Evolutionary conservation across 2,113 vertebrate species (phyloP).

Genomic region (Ceratotherium simum): DNA sequence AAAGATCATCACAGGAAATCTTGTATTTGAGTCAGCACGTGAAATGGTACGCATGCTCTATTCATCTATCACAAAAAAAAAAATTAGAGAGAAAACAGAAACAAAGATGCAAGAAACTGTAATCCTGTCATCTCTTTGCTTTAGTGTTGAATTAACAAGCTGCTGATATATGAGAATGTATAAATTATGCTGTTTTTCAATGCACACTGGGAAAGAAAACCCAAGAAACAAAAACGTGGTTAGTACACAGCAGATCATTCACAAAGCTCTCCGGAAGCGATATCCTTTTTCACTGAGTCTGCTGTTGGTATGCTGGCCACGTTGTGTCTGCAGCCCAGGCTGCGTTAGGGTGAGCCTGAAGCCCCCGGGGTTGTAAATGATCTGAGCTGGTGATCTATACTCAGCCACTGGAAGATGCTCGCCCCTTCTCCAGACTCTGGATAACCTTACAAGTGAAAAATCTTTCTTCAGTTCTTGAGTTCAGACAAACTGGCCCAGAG

Average conservation of each 20-base stretch:
- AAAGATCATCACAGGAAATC: constrained; percentile 49
- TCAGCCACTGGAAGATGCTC: background rate
- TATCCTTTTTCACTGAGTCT: background rate
- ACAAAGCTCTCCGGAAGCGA: background rate
- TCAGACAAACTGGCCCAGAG: background rate
- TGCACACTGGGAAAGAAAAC: background rate
- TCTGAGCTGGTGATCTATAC: background rate
- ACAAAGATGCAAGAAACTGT: background rate
- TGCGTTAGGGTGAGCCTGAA: background rate
- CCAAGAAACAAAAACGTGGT: too few relatives aligned
- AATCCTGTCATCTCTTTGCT: background rate
- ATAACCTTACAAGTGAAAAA: background rate
- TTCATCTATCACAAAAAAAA: background rate
- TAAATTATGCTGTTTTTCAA: background rate
- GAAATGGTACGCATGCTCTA: background rate
- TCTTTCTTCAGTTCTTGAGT: constrained; percentile 12
- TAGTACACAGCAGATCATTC: background rate
- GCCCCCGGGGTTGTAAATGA: background rate
- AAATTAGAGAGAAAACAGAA: background rate
- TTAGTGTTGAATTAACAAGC: constrained; percentile 30
- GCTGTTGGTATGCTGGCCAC: background rate
- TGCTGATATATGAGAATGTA: background rate
- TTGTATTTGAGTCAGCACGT: background rate
- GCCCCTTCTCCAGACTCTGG: background rate
- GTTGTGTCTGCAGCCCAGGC: background rate